phyloP scores from a whole-genome alignment of 2,113 vertebrate genomes.

The Aix galericulata region DNA sequence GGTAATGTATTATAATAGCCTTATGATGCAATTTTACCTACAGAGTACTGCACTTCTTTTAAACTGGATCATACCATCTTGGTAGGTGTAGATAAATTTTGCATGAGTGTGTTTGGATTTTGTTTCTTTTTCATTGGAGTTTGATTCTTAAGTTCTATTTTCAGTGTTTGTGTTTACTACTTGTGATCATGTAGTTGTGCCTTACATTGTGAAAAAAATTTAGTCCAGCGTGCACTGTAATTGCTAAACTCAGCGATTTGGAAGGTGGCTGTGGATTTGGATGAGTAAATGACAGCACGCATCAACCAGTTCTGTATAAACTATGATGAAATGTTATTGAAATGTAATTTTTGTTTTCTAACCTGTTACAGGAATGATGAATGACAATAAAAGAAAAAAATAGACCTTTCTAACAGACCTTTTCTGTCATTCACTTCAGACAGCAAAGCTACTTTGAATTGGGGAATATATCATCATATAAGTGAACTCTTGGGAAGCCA shows the following conservation, averaged over 20 bases:
- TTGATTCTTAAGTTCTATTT: slow-evolving; percentile 63
- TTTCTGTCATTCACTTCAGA: slow-evolving; percentile 51
- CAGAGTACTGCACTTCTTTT: slow-evolving; percentile 76
- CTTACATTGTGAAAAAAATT: slow-evolving; percentile 82
- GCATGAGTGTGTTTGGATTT: slow-evolving; percentile 74
- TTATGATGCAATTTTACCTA: slow-evolving; percentile 64
- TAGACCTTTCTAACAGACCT: slow-evolving; percentile 80
- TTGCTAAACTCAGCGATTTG: slow-evolving; percentile 67
- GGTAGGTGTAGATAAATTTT: slow-evolving; percentile 71
- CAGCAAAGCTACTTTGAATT: background rate
- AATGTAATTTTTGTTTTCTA: slow-evolving; percentile 85
- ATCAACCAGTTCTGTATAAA: slow-evolving; percentile 66
- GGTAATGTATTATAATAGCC: slow-evolving; percentile 68
- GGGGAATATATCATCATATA: background rate
- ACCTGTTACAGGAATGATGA: slow-evolving; percentile 81
- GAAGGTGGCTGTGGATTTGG: slow-evolving; percentile 67
- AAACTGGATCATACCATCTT: slow-evolving; percentile 76
- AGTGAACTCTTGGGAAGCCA: background rate
- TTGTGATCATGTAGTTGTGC: slow-evolving; percentile 86
- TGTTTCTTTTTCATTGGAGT: slow-evolving; percentile 53
- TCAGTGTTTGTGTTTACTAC: slow-evolving; percentile 74
- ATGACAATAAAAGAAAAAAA: slow-evolving; percentile 79
- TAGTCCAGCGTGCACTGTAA: slow-evolving; percentile 76
- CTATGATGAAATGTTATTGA: slow-evolving; percentile 75
- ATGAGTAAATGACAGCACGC: slow-evolving; percentile 42